Evolutionary conservation across 2,888 invertebrate species (phyloP).

Genomic region (Drepana falcataria): DNA sequence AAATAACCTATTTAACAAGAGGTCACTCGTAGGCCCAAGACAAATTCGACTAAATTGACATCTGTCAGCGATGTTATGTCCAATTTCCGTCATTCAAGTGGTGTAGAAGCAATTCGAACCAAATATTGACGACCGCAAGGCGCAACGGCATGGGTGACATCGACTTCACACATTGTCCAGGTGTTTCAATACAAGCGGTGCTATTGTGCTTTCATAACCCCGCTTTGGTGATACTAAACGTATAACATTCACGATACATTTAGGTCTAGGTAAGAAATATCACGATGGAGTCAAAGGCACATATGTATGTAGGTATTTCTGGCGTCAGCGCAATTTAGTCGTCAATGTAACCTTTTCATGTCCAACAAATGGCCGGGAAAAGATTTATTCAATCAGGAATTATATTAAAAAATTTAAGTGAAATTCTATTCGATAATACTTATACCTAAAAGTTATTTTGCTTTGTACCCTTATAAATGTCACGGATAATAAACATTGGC

Average conservation of each 20-base stretch:
- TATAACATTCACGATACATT: neutral
- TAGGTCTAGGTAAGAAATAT: neutral
- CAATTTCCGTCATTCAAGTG: neutral
- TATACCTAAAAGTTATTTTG: constrained; percentile 3
- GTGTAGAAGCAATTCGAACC: neutral
- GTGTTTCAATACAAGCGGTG: neutral
- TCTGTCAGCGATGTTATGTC: neutral
- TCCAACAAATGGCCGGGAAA: neutral
- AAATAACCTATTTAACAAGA: neutral
- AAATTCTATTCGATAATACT: neutral
- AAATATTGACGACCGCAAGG: neutral
- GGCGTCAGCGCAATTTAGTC: neutral
- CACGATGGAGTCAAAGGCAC: neutral
- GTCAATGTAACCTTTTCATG: neutral
- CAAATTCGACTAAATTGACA: constrained; percentile 1
- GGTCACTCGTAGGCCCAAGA: neutral
- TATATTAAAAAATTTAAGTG: neutral
- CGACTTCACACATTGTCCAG: neutral
- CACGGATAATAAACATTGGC: constrained; percentile 13
- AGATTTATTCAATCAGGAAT: neutral
- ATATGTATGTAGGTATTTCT: neutral
- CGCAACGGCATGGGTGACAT: neutral
- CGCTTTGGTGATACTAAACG: neutral
- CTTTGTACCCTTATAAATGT: constrained; percentile 19
- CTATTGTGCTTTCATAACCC: too few relatives aligned